Conservation (phyloP, 2,797 vertebrate species). For the Arctocebus calabarensis region DNA sequence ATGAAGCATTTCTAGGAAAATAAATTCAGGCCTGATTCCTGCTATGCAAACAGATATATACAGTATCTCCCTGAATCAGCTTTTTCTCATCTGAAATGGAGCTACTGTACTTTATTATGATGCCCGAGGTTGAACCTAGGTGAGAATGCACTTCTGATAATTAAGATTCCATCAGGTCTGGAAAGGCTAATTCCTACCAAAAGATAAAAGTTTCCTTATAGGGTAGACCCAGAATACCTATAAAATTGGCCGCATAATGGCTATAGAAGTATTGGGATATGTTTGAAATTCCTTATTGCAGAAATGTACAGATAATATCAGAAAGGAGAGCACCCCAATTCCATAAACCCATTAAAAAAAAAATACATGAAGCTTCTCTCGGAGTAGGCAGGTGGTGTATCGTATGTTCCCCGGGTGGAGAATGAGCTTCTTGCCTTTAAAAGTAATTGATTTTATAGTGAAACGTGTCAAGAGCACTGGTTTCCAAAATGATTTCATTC, state of each 20-base stretch:
- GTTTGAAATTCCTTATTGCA: conserved; percentile 34
- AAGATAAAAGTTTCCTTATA: conserved; percentile 28
- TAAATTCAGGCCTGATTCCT: conserved; percentile 44
- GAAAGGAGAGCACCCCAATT: not conserved
- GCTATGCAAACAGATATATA: conserved; percentile 68
- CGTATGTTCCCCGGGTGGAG: conserved; percentile 56
- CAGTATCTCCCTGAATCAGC: conserved; percentile 68
- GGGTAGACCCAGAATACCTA: not conserved
- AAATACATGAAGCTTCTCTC: not conserved
- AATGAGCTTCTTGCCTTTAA: conserved; percentile 73
- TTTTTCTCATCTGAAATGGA: conserved; percentile 56
- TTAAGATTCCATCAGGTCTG: conserved; percentile 65
- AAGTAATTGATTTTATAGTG: conserved; percentile 78
- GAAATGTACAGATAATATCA: not conserved
- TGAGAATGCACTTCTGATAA: conserved; percentile 56
- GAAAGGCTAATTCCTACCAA: conserved; percentile 61
- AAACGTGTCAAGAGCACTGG: conserved; percentile 73
- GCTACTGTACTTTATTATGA: conserved; percentile 68
- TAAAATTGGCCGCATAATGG: not conserved
- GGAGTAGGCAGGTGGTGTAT: conserved; percentile 62
- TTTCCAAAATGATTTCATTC: conserved; percentile 71
- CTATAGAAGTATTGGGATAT: not conserved
- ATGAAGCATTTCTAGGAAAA: conserved; percentile 68
- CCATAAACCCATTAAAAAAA: conserved; percentile 17
- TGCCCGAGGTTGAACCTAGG: conserved; percentile 60